phyloP scores from a whole-genome alignment of 2,797 vertebrate species.

The Molossus alvarezi region DNA sequence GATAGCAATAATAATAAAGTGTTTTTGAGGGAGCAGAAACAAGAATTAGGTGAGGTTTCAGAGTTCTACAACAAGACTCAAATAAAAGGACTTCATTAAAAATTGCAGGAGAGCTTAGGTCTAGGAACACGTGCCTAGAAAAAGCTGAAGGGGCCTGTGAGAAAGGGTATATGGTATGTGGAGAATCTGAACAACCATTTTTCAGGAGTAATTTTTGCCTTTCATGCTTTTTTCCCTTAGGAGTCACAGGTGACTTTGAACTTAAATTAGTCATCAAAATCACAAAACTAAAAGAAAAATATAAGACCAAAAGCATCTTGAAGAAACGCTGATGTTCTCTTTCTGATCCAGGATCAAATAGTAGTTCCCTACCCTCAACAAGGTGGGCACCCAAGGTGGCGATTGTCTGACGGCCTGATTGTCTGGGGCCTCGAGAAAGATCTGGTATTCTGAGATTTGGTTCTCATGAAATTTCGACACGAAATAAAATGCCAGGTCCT shows the following conservation, averaged over 20 bases:
- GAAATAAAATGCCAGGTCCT: slow-evolving; percentile 67
- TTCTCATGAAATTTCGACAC: slow-evolving; percentile 75
- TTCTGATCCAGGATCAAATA: neutral
- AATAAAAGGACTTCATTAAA: slow-evolving; percentile 47
- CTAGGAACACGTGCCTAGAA: neutral
- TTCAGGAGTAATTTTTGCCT: neutral
- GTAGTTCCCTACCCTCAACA: neutral
- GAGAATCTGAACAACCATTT: neutral
- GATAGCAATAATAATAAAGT: neutral
- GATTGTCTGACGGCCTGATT: slow-evolving; percentile 88
- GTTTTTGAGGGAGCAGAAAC: slow-evolving; percentile 4
- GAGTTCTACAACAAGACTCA: neutral
- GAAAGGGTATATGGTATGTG: rapidly evolving
- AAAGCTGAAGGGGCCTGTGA: neutral
- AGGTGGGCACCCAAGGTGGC: neutral
- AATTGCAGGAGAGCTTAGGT: neutral
- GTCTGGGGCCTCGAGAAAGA: slow-evolving; percentile 78
- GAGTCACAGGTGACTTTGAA: neutral
- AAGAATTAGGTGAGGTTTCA: slow-evolving; percentile 30
- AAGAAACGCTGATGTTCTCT: slow-evolving; percentile 24
- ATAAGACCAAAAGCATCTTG: neutral
- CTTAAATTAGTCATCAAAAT: slow-evolving; percentile 53
- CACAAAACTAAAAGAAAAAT: slow-evolving; percentile 55
- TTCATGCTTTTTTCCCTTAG: slow-evolving; percentile 19
- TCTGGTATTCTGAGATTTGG: slow-evolving; percentile 74